Evolutionary conservation across 2,113 vertebrate species (phyloP).

Genomic region (Pygoscelis antarcticus): DNA sequence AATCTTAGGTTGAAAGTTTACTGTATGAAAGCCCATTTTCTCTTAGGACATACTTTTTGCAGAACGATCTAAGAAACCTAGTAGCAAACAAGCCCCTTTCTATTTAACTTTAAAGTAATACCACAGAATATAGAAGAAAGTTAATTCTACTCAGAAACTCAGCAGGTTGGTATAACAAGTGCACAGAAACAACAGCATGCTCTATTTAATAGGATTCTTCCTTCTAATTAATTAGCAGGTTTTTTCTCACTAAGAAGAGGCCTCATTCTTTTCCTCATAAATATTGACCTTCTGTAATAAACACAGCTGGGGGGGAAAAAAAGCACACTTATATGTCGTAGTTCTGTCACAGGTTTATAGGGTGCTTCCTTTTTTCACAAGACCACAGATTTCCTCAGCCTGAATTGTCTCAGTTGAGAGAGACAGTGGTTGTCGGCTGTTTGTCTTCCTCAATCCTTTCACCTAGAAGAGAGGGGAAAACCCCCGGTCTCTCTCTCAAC

Average conservation of each 20-base stretch:
- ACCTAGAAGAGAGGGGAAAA: background rate
- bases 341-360: background rate
- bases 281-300: background rate
- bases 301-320: background rate
- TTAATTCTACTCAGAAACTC: background rate
- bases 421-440: background rate
- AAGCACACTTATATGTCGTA: background rate
- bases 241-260: background rate
- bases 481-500: background rate
- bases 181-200: background rate
- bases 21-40: background rate
- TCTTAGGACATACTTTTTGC: background rate
- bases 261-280: background rate
- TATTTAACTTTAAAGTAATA: background rate
- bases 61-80: background rate
- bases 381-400: background rate
- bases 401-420: background rate
- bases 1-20: background rate
- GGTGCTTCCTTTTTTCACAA: background rate
- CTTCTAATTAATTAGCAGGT: background rate
- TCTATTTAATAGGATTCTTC: background rate
- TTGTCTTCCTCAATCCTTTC: background rate
- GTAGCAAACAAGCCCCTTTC: background rate
- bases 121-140: background rate
- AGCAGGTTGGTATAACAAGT: background rate